Percentiles rank a stretch among this genome's conserved stretches.
Evolutionary conservation across 2,888 invertebrate genomes (phyloP).

Genomic region (Zygaena filipendulae): DNA sequence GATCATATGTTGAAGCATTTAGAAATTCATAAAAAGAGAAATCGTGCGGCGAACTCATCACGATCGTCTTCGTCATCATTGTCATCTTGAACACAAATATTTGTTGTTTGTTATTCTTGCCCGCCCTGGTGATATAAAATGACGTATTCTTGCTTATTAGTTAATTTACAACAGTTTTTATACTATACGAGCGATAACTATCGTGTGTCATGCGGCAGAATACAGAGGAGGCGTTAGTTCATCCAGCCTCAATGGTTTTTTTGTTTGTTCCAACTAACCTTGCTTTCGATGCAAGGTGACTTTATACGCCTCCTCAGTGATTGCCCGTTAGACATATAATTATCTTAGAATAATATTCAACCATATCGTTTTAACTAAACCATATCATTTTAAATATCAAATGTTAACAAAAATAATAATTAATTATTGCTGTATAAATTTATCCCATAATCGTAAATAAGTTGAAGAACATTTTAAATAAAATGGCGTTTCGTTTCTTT

Average conservation of each 20-base stretch:
- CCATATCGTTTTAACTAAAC: slow-evolving; percentile 48
- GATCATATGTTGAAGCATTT: slow-evolving; percentile 92
- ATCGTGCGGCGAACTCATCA: slow-evolving; percentile 39
- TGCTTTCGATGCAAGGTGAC: slow-evolving; percentile 66
- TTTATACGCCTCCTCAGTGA: slow-evolving; percentile 60
- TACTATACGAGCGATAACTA: slow-evolving; percentile 12
- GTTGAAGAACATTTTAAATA: slow-evolving; percentile 9
- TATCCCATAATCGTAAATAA: no score
- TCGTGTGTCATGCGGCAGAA: no score
- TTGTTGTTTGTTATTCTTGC: slow-evolving; percentile 2
- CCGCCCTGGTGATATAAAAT: not conserved
- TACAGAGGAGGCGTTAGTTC: no score
- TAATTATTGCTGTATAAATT: no score
- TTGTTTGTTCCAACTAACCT: slow-evolving; percentile 48
- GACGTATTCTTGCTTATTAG: slow-evolving; percentile 1
- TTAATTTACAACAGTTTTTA: slow-evolving; percentile 4
- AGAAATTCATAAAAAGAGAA: slow-evolving; percentile 80
- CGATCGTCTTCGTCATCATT: slow-evolving; percentile 30
- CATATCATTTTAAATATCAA: slow-evolving; percentile 56
- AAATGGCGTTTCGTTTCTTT: no score
- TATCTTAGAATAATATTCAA: slow-evolving; percentile 49
- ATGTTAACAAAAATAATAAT: not conserved
- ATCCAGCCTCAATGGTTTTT: no score
- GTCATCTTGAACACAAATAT: slow-evolving; percentile 24
- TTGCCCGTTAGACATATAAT: slow-evolving; percentile 61